Conservation (phyloP, 2,888 invertebrate genomes). For the Cephus sareptanus region DNA sequence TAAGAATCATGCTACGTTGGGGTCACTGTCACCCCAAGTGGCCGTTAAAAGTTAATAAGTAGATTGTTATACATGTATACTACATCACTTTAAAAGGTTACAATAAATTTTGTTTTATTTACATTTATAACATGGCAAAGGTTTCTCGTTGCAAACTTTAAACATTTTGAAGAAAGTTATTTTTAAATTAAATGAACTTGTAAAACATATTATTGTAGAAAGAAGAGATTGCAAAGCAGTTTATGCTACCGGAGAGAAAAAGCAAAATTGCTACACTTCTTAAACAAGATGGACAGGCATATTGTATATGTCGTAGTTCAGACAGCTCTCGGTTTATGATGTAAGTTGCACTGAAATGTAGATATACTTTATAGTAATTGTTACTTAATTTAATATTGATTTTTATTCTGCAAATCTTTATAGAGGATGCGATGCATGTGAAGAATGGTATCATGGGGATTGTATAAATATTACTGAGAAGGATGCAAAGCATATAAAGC, state of each 20-base stretch:
- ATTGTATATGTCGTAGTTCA: constrained; percentile 94
- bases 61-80: too few relatives aligned
- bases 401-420: constrained; percentile 34
- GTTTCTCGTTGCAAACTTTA: background rate
- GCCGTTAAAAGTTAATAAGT: too few relatives aligned
- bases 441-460: constrained; percentile 99
- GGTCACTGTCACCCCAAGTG: too few relatives aligned
- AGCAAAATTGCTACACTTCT: constrained; percentile 89
- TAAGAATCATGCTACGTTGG: too few relatives aligned
- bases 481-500: constrained; percentile 92
- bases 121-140: background rate
- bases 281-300: constrained; percentile 91
- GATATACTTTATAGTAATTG: background rate
- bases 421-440: constrained; percentile 95
- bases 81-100: too few relatives aligned
- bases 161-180: background rate
- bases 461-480: constrained; percentile 95
- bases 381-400: constrained; percentile 3
- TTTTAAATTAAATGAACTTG: constrained; percentile 4
- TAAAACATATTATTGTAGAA: constrained; percentile 69
- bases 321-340: constrained; percentile 98
- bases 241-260: constrained; percentile 88
- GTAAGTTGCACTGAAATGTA: constrained; percentile 68
- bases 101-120: background rate
- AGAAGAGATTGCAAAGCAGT: constrained; percentile 91